These are phyloP conservation scores for Gambusia yucatana DNA, from an alignment of 2,797 vertebrate species.

Conservation along the genomic window DNA sequence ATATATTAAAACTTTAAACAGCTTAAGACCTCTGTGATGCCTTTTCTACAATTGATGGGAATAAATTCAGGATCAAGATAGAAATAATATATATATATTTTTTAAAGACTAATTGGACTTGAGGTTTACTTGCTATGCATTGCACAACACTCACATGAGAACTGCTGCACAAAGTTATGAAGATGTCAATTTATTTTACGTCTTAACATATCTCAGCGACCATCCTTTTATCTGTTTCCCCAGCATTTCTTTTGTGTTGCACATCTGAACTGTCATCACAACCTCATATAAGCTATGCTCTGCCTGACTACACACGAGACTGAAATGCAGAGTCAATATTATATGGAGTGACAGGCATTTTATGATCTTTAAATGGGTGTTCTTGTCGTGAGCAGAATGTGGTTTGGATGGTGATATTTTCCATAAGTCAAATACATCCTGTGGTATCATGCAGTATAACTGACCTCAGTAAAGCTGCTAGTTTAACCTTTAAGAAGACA, in stretches of 20 bases:
- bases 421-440: conserved; percentile 17
- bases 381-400: not conserved
- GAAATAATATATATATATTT: too few relatives aligned
- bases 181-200: not conserved
- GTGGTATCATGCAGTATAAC: conserved; percentile 21
- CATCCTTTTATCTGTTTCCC: not conserved
- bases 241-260: not conserved
- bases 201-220: not conserved
- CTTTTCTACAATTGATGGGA: not conserved
- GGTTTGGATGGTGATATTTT: conserved; percentile 21
- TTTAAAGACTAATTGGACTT: not conserved
- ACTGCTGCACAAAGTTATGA: not conserved
- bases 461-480: conserved; percentile 34
- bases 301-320: not conserved
- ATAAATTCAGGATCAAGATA: not conserved
- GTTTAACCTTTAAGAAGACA: conserved; percentile 43
- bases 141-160: not conserved
- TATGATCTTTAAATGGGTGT: conserved; percentile 29
- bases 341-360: conserved; percentile 15
- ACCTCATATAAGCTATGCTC: not conserved
- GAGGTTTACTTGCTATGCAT: not conserved
- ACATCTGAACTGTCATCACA: not conserved
- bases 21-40: not conserved
- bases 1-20: not conserved
- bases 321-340: conserved; percentile 17